A percentile compares a stretch with the other conserved stretches of the same genome.
Conservation (phyloP, 2,888 invertebrate species). For the Uropetala carovei region DNA sequence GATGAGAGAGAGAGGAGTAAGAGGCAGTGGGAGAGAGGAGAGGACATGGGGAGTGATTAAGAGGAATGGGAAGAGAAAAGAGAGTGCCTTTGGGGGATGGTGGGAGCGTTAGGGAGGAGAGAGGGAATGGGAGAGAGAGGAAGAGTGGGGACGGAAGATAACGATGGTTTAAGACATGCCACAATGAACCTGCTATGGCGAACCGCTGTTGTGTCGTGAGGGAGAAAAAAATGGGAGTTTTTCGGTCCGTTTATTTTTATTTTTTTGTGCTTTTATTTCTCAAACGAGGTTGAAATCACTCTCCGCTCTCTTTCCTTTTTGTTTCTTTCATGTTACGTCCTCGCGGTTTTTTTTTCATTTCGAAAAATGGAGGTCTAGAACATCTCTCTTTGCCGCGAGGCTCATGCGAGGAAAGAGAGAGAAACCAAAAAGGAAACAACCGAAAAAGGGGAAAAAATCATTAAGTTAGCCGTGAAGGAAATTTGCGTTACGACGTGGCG, state of each 20-base stretch:
- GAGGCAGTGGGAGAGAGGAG: constrained; percentile 72
- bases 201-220: not conserved
- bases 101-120: not conserved
- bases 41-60: constrained; percentile 68
- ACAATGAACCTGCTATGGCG: constrained; percentile 6
- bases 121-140: not conserved
- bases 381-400: not conserved
- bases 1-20: not conserved
- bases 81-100: not conserved
- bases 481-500: not conserved
- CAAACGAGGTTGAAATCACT: constrained; percentile 7
- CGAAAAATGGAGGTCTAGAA: not conserved
- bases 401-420: not conserved
- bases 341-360: not conserved
- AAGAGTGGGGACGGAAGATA: not conserved
- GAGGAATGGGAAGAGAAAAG: not conserved
- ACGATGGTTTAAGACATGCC: not conserved
- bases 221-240: not conserved
- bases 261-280: not conserved
- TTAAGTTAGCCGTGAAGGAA: not conserved
- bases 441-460: not conserved
- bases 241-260: not conserved
- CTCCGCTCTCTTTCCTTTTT: not conserved
- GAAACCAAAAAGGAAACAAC: not conserved
- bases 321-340: not conserved